These are phyloP conservation scores for Tragopan temminckii DNA, from an alignment of 2,797 vertebrate species.

Conservation along the genomic window DNA sequence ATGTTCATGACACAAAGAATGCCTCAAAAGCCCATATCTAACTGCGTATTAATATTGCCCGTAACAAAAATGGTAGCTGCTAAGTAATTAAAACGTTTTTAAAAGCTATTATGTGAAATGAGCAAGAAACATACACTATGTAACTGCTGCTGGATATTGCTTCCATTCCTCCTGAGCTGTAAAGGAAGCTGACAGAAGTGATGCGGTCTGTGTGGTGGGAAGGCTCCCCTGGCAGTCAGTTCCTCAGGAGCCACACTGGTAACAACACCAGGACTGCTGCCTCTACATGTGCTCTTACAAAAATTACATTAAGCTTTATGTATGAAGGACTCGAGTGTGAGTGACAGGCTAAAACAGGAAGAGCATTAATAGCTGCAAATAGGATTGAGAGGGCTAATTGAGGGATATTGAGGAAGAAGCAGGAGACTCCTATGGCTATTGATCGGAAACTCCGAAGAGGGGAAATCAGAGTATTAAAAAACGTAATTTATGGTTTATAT, in stretches of 20 bases:
- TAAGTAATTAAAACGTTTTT: not conserved
- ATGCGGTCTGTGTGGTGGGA: not conserved
- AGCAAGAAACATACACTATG: rapidly evolving
- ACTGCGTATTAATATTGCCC: not conserved
- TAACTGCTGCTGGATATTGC: not conserved
- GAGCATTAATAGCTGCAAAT: not conserved
- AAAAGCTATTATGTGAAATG: not conserved
- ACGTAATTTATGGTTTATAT: not conserved
- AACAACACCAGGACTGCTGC: not conserved
- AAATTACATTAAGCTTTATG: not conserved
- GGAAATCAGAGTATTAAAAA: not conserved
- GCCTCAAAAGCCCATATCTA: not conserved
- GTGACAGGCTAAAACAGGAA: not conserved
- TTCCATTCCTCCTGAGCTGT: not conserved
- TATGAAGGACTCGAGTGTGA: not conserved
- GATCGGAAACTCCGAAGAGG: not conserved
- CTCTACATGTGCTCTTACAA: not conserved
- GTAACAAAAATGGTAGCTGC: not conserved
- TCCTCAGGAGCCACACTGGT: not conserved
- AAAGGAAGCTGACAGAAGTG: not conserved
- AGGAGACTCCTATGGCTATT: not conserved
- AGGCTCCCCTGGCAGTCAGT: not conserved
- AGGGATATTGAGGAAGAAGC: not conserved
- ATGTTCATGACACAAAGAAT: not conserved
- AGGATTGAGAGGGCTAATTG: not conserved